phyloP scores from a whole-genome alignment of 1,140 invertebrate genomes.

The Asobara japonica region DNA sequence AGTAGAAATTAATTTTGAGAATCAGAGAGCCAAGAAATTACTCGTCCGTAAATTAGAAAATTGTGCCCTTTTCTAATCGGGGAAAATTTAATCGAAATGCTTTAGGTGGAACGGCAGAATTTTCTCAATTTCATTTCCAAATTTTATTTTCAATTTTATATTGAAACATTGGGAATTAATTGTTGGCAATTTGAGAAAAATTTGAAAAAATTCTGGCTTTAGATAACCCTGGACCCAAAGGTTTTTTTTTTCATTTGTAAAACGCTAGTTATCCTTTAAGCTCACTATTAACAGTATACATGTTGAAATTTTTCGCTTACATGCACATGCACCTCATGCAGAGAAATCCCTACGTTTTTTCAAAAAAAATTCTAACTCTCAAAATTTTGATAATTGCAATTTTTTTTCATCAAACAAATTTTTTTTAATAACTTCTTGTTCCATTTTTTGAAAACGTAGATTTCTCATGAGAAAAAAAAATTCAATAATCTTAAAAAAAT shows the following conservation, averaged over 20 bases:
- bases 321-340: conserved; percentile 56
- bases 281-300: conserved; percentile 68
- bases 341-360: conserved; percentile 31
- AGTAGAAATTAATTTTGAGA: conserved; percentile 24
- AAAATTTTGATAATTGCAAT: too few relatives aligned
- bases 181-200: neutral
- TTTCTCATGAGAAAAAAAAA: conserved; percentile 17
- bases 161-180: neutral
- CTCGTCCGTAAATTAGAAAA: conserved; percentile 26
- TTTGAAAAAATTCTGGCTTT: conserved; percentile 21
- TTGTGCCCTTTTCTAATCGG: conserved; percentile 28
- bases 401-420: neutral
- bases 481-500: conserved; percentile 4
- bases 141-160: neutral
- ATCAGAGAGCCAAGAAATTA: conserved; percentile 39
- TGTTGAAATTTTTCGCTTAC: conserved; percentile 49
- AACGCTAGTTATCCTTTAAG: conserved; percentile 63
- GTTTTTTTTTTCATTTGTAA: conserved; percentile 33
- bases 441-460: neutral
- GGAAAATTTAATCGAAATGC: conserved; percentile 56
- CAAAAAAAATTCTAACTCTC: neutral
- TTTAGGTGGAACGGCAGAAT: conserved; percentile 54
- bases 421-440: neutral
- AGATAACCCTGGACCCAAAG: conserved; percentile 10
- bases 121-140: conserved; percentile 19